Evolutionary conservation across 2,113 vertebrate genomes (phyloP).

Genomic region (Pterophyllum scalare): DNA sequence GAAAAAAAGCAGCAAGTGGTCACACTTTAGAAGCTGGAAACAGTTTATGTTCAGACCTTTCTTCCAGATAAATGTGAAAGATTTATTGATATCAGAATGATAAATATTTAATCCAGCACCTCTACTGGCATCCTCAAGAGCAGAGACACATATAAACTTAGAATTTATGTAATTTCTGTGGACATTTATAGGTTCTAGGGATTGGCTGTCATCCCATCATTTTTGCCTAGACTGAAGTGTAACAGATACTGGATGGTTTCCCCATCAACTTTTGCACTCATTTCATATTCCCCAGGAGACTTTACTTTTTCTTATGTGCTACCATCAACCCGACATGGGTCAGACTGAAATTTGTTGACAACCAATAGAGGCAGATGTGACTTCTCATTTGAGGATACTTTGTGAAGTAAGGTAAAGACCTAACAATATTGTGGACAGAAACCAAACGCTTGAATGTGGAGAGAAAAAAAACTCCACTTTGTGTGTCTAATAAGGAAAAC

Average conservation of each 20-base stretch:
- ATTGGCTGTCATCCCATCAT: neutral
- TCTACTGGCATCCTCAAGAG: neutral
- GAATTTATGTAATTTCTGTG: neutral
- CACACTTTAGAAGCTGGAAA: neutral
- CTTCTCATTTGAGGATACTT: neutral
- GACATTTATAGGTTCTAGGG: neutral
- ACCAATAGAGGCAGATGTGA: neutral
- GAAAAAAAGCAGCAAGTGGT: neutral
- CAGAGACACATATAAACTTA: neutral
- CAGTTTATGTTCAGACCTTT: neutral
- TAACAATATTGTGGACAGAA: no score
- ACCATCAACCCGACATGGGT: neutral
- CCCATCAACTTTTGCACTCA: neutral
- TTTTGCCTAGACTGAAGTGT: neutral
- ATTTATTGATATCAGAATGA: slow-evolving; percentile 3
- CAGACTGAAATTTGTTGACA: neutral
- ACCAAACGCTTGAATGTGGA: no score
- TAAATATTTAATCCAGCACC: neutral
- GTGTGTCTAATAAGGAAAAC: no score
- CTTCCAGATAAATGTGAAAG: neutral
- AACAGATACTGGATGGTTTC: neutral
- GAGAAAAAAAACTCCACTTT: no score
- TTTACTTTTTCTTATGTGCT: neutral
- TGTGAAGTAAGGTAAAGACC: neutral
- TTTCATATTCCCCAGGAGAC: neutral